These are phyloP conservation scores for Alcedo quadribrachys DNA, from an alignment of 2,797 vertebrate genomes.

Conservation along the genomic window DNA sequence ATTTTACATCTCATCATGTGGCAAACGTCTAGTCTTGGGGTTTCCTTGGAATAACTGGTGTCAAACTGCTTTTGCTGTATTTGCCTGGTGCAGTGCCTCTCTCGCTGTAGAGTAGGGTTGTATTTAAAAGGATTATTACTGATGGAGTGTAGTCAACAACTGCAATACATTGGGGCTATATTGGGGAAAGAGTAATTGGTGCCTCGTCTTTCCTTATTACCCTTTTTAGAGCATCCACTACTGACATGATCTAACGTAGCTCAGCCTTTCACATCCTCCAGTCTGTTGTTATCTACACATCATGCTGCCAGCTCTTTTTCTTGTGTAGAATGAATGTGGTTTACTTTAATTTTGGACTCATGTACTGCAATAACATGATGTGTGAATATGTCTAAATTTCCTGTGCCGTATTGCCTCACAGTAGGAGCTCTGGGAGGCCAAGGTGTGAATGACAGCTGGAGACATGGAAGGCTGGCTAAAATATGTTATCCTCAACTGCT, in stretches of 20 bases:
- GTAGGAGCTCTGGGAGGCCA: neutral
- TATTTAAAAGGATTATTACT: neutral
- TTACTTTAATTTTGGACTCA: neutral
- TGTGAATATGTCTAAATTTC: neutral
- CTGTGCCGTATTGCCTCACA: neutral
- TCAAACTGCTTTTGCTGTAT: neutral
- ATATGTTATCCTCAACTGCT: neutral
- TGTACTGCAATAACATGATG: neutral
- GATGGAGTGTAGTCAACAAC: neutral
- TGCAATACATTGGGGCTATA: neutral
- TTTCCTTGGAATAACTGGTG: neutral
- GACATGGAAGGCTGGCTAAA: neutral
- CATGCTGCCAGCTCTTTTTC: neutral
- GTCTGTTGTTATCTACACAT: neutral
- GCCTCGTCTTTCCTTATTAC: neutral
- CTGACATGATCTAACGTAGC: neutral
- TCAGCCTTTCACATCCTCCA: neutral
- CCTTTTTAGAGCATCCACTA: neutral
- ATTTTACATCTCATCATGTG: neutral
- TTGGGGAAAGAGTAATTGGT: neutral
- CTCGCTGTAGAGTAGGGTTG: neutral
- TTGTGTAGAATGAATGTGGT: neutral
- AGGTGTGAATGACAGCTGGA: neutral
- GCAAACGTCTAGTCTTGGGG: neutral
- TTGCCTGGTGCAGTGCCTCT: neutral